These are phyloP conservation scores for Styela clava DNA, from an alignment of 23 tunicate genomes.

Conservation along the genomic window DNA sequence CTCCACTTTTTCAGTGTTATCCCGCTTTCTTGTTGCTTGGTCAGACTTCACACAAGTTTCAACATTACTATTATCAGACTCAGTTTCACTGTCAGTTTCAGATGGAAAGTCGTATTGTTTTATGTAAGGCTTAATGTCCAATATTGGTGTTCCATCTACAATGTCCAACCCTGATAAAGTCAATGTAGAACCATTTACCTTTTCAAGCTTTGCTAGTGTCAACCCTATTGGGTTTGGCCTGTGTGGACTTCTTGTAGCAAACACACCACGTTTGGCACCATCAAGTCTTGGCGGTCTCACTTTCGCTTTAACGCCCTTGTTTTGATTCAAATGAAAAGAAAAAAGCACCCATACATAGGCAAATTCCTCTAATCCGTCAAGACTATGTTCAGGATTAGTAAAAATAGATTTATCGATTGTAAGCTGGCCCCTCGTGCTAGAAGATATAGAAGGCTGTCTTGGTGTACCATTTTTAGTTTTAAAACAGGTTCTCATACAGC, in stretches of 20 bases:
- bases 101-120: conserved; percentile 64
- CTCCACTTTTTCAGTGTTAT: conserved; percentile 35
- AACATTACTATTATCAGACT: background rate
- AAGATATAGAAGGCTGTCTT: conserved; percentile 64
- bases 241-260: conserved; percentile 93
- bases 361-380: conserved; percentile 78
- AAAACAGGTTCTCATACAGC: conserved; percentile 70
- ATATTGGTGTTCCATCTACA: conserved; percentile 89
- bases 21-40: background rate
- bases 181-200: conserved; percentile 50
- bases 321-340: conserved; percentile 83
- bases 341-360: conserved; percentile 96
- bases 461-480: conserved; percentile 97
- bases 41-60: background rate
- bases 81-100: background rate
- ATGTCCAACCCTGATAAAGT: conserved; percentile 76
- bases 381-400: conserved; percentile 86
- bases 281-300: conserved; percentile 93
- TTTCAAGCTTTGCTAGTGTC: conserved; percentile 74
- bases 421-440: conserved; percentile 55
- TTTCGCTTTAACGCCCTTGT: conserved; percentile 82
- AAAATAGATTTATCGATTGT: conserved; percentile 59
- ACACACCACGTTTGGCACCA: conserved; percentile 90
- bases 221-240: conserved; percentile 95
- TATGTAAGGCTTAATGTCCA: conserved; percentile 97